A percentile compares a stretch with the other conserved stretches of the same genome.
Conservation (phyloP, 1,140 invertebrate species). For the Caenorhabditis briggsae region DNA sequence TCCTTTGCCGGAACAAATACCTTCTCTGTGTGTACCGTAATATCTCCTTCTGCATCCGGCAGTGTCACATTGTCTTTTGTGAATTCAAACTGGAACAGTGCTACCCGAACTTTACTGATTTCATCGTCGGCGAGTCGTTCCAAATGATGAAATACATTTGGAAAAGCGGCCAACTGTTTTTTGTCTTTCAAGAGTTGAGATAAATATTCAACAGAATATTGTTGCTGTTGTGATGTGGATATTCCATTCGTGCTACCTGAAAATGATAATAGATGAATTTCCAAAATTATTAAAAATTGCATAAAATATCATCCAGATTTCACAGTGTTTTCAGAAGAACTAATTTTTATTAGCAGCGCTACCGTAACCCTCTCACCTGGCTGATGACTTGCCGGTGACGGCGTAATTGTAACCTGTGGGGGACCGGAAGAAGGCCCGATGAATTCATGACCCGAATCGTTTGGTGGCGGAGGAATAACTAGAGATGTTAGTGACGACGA, state of each 20-base stretch:
- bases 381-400: slow-evolving; percentile 19
- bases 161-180: slow-evolving; percentile 98
- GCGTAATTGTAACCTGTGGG: slow-evolving; percentile 36
- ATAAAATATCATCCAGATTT: too few species aligned
- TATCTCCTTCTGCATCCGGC: slow-evolving; percentile 91
- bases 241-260: slow-evolving; percentile 32
- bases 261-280: too few species aligned
- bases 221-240: slow-evolving; percentile 49
- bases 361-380: slow-evolving; percentile 11
- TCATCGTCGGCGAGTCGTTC: slow-evolving; percentile 99
- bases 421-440: slow-evolving; percentile 42
- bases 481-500: not conserved
- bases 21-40: slow-evolving; percentile 95
- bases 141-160: slow-evolving; percentile 98
- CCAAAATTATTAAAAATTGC: too few species aligned
- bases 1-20: slow-evolving; percentile 99
- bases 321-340: too few species aligned
- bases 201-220: slow-evolving; percentile 87
- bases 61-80: slow-evolving; percentile 92
- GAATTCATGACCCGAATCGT: slow-evolving; percentile 44
- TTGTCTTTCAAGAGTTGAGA: slow-evolving; percentile 99
- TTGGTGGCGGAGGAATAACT: slow-evolving; percentile 27
- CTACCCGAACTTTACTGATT: slow-evolving; percentile 96
- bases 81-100: slow-evolving; percentile 97
- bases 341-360: too few species aligned